Percentiles rank a stretch among this genome's conserved stretches.
These are phyloP conservation scores for Zoanthus sociatus DNA, from an alignment of 92 coral and sea anemone genomes.

Conservation along the genomic window DNA sequence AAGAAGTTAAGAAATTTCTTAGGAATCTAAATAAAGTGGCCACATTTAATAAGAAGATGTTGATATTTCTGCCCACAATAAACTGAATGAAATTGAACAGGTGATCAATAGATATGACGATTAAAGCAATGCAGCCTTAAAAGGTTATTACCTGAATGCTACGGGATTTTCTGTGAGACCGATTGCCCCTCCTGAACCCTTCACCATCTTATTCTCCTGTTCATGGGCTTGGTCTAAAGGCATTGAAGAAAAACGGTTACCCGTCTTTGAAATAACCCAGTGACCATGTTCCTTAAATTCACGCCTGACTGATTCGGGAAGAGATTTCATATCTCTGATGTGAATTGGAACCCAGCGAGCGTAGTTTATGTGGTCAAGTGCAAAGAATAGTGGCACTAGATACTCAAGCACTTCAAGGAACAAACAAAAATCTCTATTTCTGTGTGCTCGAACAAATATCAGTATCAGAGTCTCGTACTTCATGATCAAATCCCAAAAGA, in stretches of 20 bases:
- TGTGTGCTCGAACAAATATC: conserved; percentile 41
- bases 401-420: conserved; percentile 60
- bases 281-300: conserved; percentile 62
- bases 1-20: too few species aligned
- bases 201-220: conserved; percentile 53
- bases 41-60: too few species aligned
- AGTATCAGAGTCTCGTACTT: conserved; percentile 51
- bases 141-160: neutral
- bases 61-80: too few species aligned
- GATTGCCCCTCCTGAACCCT: conserved; percentile 66
- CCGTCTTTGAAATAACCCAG: conserved; percentile 75
- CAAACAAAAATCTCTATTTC: conserved; percentile 34
- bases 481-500: conserved; percentile 38
- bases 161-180: conserved; percentile 62
- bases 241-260: conserved; percentile 55
- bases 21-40: too few species aligned
- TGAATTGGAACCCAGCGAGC: conserved; percentile 75
- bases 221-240: conserved; percentile 76
- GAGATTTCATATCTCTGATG: conserved; percentile 72
- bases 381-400: conserved; percentile 57
- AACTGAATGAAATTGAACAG: too few species aligned
- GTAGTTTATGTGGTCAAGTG: conserved; percentile 68
- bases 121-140: too few species aligned
- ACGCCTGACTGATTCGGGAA: conserved; percentile 44
- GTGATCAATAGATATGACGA: too few species aligned